phyloP scores from a whole-genome alignment of 2,888 invertebrate species.

The Poecilus cupreus region DNA sequence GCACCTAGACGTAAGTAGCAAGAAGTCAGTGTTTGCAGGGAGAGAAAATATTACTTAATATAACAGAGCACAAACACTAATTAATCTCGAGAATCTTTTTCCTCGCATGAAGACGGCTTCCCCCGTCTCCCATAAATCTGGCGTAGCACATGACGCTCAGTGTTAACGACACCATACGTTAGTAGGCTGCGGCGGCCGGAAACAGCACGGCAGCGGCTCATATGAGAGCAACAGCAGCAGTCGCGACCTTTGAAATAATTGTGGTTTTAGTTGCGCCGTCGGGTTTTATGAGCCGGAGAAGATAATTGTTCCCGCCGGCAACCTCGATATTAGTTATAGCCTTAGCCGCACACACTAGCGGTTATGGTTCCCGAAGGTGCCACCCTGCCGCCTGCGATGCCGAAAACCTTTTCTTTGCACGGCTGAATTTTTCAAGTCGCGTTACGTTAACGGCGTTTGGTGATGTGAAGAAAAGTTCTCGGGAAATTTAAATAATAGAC shows the following conservation, averaged over 20 bases:
- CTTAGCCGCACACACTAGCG: constrained; percentile 15
- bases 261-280: constrained; percentile 43
- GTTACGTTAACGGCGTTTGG: constrained; percentile 53
- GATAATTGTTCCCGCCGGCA: constrained; percentile 58
- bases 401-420: constrained; percentile 45
- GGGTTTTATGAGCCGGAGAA: constrained; percentile 55
- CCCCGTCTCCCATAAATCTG: constrained; percentile 8
- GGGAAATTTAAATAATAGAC: constrained; percentile 56
- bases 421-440: constrained; percentile 53
- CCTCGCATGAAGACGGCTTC: not conserved
- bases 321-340: constrained; percentile 45
- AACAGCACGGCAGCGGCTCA: constrained; percentile 1
- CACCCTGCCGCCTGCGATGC: constrained; percentile 6
- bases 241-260: constrained; percentile 51
- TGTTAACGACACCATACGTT: constrained; percentile 21
- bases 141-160: not conserved
- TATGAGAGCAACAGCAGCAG: not conserved
- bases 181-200: not conserved
- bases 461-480: constrained; percentile 53
- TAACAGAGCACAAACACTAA: constrained; percentile 6
- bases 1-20: no score
- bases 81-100: constrained; percentile 16
- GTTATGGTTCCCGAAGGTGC: constrained; percentile 42
- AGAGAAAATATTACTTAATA: constrained; percentile 13
- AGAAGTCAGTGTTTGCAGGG: no score